phyloP scores from a whole-genome alignment of 2,888 invertebrate species.

The Melipona bicolor region DNA sequence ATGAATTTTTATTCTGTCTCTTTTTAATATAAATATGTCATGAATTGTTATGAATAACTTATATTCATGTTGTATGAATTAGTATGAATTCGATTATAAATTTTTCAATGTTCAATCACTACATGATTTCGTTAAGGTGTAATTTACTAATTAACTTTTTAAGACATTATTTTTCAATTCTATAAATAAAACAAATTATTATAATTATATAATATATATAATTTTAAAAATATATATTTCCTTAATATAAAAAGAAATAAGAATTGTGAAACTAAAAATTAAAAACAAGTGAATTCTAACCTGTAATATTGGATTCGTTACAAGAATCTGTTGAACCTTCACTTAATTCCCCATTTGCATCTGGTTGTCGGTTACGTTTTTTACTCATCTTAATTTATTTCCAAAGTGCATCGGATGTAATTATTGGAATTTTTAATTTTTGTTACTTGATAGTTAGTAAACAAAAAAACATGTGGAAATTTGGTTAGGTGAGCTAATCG shows the following conservation, averaged over 20 bases:
- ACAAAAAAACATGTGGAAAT: constrained; percentile 53
- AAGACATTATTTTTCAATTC: not conserved
- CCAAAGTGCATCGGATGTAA: constrained; percentile 13
- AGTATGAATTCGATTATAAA: not conserved
- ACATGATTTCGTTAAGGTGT: not conserved
- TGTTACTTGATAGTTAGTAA: constrained; percentile 24
- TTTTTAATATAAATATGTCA: too few species aligned
- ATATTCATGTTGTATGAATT: not conserved
- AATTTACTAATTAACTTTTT: not conserved
- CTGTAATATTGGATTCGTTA: constrained; percentile 85
- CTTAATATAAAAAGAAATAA: not conserved
- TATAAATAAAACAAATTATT: not conserved
- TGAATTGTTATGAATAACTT: too few species aligned
- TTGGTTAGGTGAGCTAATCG: constrained; percentile 1
- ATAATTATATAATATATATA: not conserved
- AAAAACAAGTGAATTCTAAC: constrained; percentile 65
- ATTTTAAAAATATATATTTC: not conserved
- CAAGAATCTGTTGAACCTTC: constrained; percentile 89
- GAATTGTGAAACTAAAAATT: not conserved
- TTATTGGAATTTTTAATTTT: not conserved
- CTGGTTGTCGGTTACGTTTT: constrained; percentile 89
- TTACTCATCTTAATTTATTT: constrained; percentile 87
- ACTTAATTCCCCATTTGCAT: constrained; percentile 87
- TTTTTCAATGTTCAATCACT: not conserved
- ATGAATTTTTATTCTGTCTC: too few species aligned